These are phyloP conservation scores for Hirtodrosophila cameraria DNA, from an alignment of 2,888 invertebrate species.

Conservation along the genomic window DNA sequence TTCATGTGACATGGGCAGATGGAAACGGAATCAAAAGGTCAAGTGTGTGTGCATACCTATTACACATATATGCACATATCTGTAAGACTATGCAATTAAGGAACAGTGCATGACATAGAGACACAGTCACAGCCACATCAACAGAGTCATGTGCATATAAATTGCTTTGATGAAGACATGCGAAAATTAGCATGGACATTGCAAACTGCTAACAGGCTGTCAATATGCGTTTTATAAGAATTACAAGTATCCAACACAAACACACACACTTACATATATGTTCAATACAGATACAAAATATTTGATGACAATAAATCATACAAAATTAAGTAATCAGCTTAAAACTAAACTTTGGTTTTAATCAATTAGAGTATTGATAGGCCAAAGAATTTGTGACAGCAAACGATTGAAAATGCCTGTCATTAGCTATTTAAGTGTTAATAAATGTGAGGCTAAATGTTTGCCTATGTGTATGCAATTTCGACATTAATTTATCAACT, in stretches of 20 bases:
- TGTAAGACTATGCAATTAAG: slow-evolving; percentile 52
- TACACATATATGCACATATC: background rate
- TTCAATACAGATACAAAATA: background rate
- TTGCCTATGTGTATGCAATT: background rate
- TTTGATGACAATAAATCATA: no score
- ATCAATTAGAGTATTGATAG: slow-evolving; percentile 47
- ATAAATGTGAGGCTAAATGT: slow-evolving; percentile 7
- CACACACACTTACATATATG: background rate
- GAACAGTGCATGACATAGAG: slow-evolving; percentile 29
- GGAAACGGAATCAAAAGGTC: slow-evolving; percentile 39
- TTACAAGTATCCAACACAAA: background rate
- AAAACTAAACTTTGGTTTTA: slow-evolving; percentile 33
- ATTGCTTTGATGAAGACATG: slow-evolving; percentile 74
- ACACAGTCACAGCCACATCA: background rate
- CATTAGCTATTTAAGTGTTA: background rate
- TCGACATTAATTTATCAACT: no score
- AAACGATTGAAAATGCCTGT: slow-evolving; percentile 1
- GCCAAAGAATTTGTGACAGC: background rate
- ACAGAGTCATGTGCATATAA: slow-evolving; percentile 55
- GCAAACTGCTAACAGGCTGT: slow-evolving; percentile 41
- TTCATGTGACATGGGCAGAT: slow-evolving; percentile 48
- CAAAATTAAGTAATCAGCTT: slow-evolving; percentile 45
- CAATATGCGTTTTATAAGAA: slow-evolving; percentile 6
- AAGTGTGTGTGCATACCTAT: slow-evolving; percentile 28
- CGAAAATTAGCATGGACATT: slow-evolving; percentile 54